Base-by-base conservation (phyloP, 2,797 vertebrate genomes). In the Coregonus suidteri region DNA sequence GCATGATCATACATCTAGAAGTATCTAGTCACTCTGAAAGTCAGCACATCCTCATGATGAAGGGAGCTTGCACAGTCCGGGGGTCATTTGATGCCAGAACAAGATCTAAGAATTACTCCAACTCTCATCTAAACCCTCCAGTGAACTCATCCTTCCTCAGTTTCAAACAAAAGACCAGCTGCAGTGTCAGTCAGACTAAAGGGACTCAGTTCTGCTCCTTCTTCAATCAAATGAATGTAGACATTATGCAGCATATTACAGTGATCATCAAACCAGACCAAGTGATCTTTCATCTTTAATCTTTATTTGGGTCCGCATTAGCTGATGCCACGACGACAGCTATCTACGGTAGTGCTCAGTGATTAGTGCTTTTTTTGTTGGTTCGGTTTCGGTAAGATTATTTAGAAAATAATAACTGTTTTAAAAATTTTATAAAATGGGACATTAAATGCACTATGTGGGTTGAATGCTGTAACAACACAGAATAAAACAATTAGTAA, bases 51-150 rank as follows among this genome's bases (percentile, higher is more conserved):
- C 25, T 25, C n/a, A 25, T 64, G 59, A 66, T 31, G 59, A 72
- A 41, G 73, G 64, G 59, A 34, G 77, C 75, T 77, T 77, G 59
- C 41, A 64, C 59, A 64, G 59, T 18, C 59, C 25, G 59, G 3
- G 59, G 59, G 59, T 64, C 59, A 64, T 64, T 18, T 64, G 59
- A 64, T 64, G 59, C 59, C 20, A 64, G 20, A 64, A 64, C 7
- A 20, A 64, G 59, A 64, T 64, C 59, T 25, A 64, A 64, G 59
- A 64, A 25, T 64, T 64, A 64, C 59, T 25, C 7, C n/a, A n/a
- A 62, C 3, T 9, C 59, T 62, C 3, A 62, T 62, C 59, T 30
- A 64, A 25, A 64, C 59, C 59, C 59, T 25, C 59, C 59, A 64
- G 59, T 25, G 59, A 25, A 64, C 7, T 13, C 9, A 64, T 64